Base-by-base conservation (phyloP, 2,797 vertebrate species). In the Phrynocephalus guinanensis region DNA sequence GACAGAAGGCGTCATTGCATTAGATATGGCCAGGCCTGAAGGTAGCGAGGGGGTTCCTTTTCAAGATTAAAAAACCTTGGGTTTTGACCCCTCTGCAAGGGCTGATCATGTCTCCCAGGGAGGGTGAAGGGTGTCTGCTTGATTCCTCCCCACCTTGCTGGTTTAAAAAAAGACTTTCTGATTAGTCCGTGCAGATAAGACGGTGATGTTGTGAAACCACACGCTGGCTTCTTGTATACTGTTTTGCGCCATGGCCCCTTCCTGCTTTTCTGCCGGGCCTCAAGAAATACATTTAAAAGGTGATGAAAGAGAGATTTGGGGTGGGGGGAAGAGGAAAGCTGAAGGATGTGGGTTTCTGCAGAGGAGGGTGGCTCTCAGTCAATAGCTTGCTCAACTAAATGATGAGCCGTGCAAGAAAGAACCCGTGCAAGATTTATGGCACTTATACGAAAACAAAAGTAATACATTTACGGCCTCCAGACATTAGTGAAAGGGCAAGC, bases 291-390 rank as follows among this genome's bases (percentile, higher is more conserved):
- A 73, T 60, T 82, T 85, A 81, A 85, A 83, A 82, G 78, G 78
- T 85, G 77, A 85, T 82, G 83, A 85, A 77, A 85, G 44, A 67
- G 71, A 82, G 20, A 67, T 16, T 24, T 56, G 52, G 52, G 52
- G 38, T 44, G 38, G 38, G 5, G 48, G 24, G 30, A 60, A 60
- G 44, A 44, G 44, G 26, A 3, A 33, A 78, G 50, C 22, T 22
- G 24, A 24, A 88, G 87, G 87, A 88, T 88, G 87, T 88, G 60
- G 87, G 87, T 56, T 85, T 88, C 56, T 82, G 71, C 52, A 30
- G 15, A 30, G 24, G 52, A 33, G 68, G 79, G 28, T 85, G 82
- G 76, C 38, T 48, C 6, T 70, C 48, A 28, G 76, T 44, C 60
- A 22, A 72, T 1, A 20, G 52, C 0, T 66, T 77, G 80, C 81